These are phyloP conservation scores for Alaudala cheleensis DNA, from an alignment of 2,113 vertebrate genomes.

Conservation along the genomic window DNA sequence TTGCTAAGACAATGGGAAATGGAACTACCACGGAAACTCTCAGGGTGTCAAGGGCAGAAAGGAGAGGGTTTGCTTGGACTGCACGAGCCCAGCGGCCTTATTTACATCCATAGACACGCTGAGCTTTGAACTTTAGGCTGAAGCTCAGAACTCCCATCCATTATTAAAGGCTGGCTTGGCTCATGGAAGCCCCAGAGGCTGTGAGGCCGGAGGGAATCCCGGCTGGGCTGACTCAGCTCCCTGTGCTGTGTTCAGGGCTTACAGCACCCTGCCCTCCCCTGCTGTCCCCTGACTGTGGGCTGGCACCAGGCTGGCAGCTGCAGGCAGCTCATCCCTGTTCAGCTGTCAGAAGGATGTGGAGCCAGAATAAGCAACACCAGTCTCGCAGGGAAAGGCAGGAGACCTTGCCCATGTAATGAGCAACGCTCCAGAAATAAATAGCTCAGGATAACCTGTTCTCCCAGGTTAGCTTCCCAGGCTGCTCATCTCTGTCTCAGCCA, in stretches of 20 bases:
- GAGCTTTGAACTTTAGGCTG: not conserved
- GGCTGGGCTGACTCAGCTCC: not conserved
- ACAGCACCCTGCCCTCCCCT: not conserved
- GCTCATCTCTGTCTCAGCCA: not conserved
- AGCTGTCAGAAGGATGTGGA: not conserved
- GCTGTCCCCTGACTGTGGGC: not conserved
- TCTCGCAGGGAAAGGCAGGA: not conserved
- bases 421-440: not conserved
- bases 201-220: not conserved
- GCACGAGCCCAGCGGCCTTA: not conserved
- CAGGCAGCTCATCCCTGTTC: not conserved
- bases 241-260: accelerated
- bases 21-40: not conserved
- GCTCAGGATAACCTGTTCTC: not conserved
- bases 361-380: not conserved
- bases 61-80: not conserved
- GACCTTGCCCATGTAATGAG: not conserved
- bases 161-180: not conserved
- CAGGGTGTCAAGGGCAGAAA: not conserved
- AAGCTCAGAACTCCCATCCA: not conserved
- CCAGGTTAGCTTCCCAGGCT: not conserved
- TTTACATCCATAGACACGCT: accelerated
- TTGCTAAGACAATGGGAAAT: not conserved
- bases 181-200: accelerated
- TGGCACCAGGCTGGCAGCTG: not conserved